phyloP scores from a whole-genome alignment of 2,113 vertebrate genomes.

The Aptenodytes forsteri region DNA sequence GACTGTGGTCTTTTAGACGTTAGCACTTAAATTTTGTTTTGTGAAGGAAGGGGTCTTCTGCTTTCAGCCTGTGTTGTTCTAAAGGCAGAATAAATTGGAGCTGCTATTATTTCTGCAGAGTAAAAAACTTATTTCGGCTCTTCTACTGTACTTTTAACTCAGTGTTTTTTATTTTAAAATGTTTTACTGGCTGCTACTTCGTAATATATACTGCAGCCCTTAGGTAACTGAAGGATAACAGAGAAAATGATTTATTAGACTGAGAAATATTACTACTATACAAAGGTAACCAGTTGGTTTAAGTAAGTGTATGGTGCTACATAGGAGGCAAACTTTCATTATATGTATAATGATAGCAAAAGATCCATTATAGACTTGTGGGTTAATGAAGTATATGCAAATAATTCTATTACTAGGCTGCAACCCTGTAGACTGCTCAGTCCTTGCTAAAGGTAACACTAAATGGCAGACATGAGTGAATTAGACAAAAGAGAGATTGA shows the following conservation, averaged over 20 bases:
- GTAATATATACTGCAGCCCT: background rate
- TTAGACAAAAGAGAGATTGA: background rate
- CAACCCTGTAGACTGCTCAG: background rate
- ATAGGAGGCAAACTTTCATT: slow-evolving; percentile 18
- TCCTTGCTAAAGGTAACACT: background rate
- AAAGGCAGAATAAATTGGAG: background rate
- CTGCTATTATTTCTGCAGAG: background rate
- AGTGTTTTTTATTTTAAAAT: background rate
- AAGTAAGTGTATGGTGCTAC: background rate
- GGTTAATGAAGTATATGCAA: slow-evolving; percentile 6
- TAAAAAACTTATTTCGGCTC: background rate
- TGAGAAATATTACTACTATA: background rate
- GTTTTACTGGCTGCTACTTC: background rate
- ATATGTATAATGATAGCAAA: background rate
- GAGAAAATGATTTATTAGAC: background rate
- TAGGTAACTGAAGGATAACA: background rate
- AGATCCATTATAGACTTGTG: background rate
- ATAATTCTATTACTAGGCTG: slow-evolving; percentile 17
- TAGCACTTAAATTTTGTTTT: background rate
- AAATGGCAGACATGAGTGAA: background rate
- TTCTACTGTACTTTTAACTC: background rate
- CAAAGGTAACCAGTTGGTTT: background rate
- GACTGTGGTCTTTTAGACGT: background rate
- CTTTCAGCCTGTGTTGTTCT: background rate
- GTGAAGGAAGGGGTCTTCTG: background rate